A percentile compares a stretch with the other conserved stretches of the same genome.
phyloP scores from a whole-genome alignment of 2,113 vertebrate species.

The Furnarius figulus region DNA sequence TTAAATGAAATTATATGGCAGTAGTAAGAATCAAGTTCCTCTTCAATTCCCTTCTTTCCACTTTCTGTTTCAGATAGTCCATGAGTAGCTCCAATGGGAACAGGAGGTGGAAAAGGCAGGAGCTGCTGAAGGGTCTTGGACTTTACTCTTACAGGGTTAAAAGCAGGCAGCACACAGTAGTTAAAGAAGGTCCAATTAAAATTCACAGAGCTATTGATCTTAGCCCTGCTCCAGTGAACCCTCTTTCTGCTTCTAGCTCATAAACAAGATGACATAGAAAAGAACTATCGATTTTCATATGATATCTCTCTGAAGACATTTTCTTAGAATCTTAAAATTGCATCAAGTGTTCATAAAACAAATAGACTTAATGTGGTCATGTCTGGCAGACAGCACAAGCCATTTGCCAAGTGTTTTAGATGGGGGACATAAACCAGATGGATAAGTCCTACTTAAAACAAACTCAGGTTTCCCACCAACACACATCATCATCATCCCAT shows the following conservation, averaged over 20 bases:
- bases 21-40: not conserved
- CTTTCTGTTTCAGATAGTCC: not conserved
- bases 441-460: not conserved
- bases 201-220: conserved; percentile 42
- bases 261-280: conserved; percentile 41
- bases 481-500: not conserved
- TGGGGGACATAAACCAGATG: not conserved
- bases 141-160: not conserved
- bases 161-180: not conserved
- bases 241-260: conserved; percentile 5
- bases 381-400: not conserved
- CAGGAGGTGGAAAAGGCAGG: not conserved
- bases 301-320: not conserved
- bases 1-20: not conserved
- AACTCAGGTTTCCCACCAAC: not conserved
- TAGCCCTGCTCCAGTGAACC: not conserved
- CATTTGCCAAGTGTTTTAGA: not conserved
- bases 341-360: not conserved
- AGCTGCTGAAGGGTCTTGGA: not conserved
- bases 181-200: conserved; percentile 30
- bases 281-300: conserved; percentile 38
- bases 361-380: not conserved
- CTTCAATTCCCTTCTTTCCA: not conserved
- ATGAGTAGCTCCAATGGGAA: not conserved
- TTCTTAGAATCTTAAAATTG: conserved; percentile 27